These are phyloP conservation scores for Oscheius sp. DNA, from an alignment of 1,140 invertebrate species.

Conservation along the genomic window DNA sequence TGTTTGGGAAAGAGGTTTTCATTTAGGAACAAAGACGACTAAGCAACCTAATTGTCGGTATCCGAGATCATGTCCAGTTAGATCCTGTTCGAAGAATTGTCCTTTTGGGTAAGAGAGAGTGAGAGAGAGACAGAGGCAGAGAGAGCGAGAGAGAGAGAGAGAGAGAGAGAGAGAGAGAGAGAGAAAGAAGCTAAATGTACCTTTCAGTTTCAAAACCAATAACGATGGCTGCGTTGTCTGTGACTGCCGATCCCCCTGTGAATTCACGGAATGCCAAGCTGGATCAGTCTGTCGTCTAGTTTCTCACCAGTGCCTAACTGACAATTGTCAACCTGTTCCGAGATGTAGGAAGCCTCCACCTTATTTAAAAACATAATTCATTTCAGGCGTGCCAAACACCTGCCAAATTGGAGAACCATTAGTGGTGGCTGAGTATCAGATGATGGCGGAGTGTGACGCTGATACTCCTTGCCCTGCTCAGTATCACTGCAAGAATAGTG, in stretches of 20 bases:
- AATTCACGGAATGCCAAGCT: conserved; percentile 37
- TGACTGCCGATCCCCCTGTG: conserved; percentile 43
- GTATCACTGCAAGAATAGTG: conserved; percentile 50
- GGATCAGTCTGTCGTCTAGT: conserved; percentile 45
- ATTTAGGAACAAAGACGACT: conserved; percentile 38
- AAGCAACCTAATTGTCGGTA: conserved; percentile 43
- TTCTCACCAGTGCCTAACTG: conserved; percentile 29
- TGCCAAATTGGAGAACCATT: conserved; percentile 51
- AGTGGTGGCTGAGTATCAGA: conserved; percentile 22
- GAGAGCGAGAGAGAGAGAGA: too few species aligned
- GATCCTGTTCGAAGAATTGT: conserved; percentile 37
- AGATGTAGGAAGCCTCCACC: conserved; percentile 36
- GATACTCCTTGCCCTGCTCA: conserved; percentile 47
- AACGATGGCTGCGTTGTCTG: conserved; percentile 46
- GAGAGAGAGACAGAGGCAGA: too few species aligned
- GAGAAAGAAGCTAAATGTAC: too few species aligned
- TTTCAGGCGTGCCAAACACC: conserved; percentile 51
- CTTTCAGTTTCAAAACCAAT: conserved; percentile 40
- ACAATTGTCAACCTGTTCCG: conserved; percentile 41
- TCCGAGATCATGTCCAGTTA: conserved; percentile 43
- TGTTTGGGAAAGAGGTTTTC: conserved; percentile 1
- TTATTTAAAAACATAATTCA: not conserved
- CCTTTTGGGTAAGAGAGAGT: conserved; percentile 41
- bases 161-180: too few species aligned
- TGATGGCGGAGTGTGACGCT: conserved; percentile 28